phyloP scores from a whole-genome alignment of 1,140 invertebrate genomes.

The Diploscapter pachys region DNA sequence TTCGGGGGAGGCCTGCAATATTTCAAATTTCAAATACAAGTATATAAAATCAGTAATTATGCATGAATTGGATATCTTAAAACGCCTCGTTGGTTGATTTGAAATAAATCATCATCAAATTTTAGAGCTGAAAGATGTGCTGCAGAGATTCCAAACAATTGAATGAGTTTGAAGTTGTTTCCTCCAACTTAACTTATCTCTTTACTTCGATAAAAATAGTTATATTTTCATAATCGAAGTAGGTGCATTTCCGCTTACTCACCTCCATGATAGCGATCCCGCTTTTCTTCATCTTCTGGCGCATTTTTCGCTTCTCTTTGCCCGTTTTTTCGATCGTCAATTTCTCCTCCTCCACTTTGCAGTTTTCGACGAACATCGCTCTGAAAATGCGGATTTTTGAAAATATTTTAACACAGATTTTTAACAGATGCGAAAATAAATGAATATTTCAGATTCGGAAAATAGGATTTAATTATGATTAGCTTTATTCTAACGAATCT shows the following conservation, averaged over 20 bases:
- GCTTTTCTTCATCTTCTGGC: slow-evolving; percentile 25
- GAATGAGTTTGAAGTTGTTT: neutral
- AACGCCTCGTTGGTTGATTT: no score
- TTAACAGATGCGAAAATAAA: no score
- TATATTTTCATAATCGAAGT: no score
- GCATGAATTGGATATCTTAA: neutral
- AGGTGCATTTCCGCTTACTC: neutral
- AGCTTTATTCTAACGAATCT: no score
- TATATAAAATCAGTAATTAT: neutral
- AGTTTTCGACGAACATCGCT: slow-evolving; percentile 71
- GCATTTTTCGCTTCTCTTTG: slow-evolving; percentile 22
- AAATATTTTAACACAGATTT: neutral
- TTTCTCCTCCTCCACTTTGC: slow-evolving; percentile 62
- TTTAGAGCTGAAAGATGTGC: neutral
- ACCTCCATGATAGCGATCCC: neutral
- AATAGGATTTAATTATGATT: no score
- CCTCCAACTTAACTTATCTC: neutral
- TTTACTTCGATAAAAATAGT: neutral
- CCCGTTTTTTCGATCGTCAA: slow-evolving; percentile 49
- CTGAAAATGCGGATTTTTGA: slow-evolving; percentile 43
- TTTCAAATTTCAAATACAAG: neutral
- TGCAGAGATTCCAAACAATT: neutral
- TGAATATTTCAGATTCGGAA: no score
- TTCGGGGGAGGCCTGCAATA: slow-evolving; percentile 1
- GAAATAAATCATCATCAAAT: neutral